Conservation (phyloP, 1,140 invertebrate species). For the Anadara kagoshimensis region DNA sequence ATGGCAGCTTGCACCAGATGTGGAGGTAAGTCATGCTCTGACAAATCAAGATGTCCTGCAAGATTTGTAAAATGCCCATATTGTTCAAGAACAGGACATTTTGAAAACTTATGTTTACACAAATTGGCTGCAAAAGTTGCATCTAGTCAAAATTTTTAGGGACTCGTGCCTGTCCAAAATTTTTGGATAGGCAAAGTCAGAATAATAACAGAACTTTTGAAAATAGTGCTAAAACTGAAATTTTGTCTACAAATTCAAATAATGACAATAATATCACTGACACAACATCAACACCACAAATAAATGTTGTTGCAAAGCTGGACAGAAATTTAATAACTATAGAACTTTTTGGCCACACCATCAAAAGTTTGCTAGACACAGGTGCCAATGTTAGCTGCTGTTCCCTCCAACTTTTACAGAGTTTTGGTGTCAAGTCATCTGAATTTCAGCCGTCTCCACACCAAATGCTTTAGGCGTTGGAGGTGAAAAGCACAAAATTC, state of each 20-base stretch:
- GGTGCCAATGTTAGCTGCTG: background rate
- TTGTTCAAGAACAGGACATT: background rate
- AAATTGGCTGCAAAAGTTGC: background rate
- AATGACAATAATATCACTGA: background rate
- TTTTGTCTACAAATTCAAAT: too few relatives aligned
- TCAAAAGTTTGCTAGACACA: constrained; percentile 1
- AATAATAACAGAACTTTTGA: background rate
- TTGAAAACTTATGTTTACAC: constrained; percentile 6
- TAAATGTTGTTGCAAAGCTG: background rate
- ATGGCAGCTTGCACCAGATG: background rate
- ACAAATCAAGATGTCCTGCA: constrained; percentile 3
- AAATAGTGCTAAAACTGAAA: too few relatives aligned
- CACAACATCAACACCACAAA: background rate
- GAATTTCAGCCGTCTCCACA: background rate
- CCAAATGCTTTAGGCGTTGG: constrained; percentile 3
- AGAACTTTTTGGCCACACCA: background rate
- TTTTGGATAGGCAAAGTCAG: background rate
- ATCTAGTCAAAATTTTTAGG: background rate
- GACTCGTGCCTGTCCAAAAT: background rate
- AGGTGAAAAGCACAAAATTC: background rate
- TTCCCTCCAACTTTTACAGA: background rate
- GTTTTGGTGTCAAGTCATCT: background rate
- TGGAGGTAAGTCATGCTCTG: background rate
- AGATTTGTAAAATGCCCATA: background rate
- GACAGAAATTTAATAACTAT: background rate